A percentile compares a stretch with the other conserved stretches of the same genome.
Conservation (phyloP, 2,888 invertebrate species). For the Onchidella celtica region DNA sequence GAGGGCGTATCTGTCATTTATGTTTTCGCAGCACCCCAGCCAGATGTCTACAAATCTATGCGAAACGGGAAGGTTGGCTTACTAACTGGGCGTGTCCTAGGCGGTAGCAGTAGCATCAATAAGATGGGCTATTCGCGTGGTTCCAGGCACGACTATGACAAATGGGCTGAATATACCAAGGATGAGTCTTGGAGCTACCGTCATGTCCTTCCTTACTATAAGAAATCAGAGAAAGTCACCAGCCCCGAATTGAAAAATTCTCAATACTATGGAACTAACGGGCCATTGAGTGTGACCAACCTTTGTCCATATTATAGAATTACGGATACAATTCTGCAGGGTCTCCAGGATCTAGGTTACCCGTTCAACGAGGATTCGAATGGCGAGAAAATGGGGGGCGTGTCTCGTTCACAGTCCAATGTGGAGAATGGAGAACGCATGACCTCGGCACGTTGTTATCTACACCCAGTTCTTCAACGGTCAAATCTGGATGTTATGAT, state of each 20-base stretch:
- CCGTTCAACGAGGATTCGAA: slow-evolving; percentile 17
- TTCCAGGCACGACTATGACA: slow-evolving; percentile 90
- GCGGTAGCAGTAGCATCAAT: slow-evolving; percentile 92
- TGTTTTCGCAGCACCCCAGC: too few species aligned
- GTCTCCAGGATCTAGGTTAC: slow-evolving; percentile 18
- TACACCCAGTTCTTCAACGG: slow-evolving; percentile 65
- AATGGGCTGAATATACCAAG: slow-evolving; percentile 92
- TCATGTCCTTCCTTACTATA: slow-evolving; percentile 22
- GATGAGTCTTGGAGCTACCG: slow-evolving; percentile 72
- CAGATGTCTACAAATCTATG: too few species aligned
- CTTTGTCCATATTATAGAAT: neutral
- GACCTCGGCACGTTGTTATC: slow-evolving; percentile 72
- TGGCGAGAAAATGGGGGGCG: slow-evolving; percentile 34
- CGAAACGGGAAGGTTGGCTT: too few species aligned
- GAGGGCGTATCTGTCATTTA: too few species aligned
- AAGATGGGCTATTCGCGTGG: slow-evolving; percentile 95
- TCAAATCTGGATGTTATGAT: slow-evolving; percentile 67
- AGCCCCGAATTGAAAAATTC: neutral
- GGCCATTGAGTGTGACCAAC: neutral
- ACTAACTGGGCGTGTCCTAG: slow-evolving; percentile 94
- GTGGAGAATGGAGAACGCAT: slow-evolving; percentile 71
- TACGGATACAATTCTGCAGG: neutral
- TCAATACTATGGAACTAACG: neutral
- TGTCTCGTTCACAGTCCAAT: slow-evolving; percentile 62
- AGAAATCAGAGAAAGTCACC: slow-evolving; percentile 2